A percentile compares a stretch with the other conserved stretches of the same genome.
phyloP scores from a whole-genome alignment of 2,113 vertebrate species.

The Vidua chalybeata region DNA sequence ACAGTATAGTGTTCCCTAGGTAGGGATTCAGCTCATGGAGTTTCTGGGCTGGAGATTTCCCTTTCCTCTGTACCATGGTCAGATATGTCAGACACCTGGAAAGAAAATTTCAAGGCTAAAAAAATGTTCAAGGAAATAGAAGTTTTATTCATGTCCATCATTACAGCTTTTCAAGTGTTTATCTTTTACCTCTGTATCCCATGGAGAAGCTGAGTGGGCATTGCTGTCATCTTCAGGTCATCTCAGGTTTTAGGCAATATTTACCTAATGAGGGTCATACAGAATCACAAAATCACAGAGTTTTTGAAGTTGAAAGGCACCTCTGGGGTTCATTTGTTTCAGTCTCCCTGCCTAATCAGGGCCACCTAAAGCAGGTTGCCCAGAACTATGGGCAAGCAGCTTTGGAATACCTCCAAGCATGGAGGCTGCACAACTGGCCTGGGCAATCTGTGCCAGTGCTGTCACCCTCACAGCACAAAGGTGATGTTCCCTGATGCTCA shows the following conservation, averaged over 20 bases:
- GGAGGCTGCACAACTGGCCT: not conserved
- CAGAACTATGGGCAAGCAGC: no score
- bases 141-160: not conserved
- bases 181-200: not conserved
- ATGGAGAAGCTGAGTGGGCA: not conserved
- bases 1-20: not conserved
- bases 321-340: not conserved
- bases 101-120: not conserved
- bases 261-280: not conserved
- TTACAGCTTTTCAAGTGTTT: not conserved
- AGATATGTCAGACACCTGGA: not conserved
- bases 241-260: not conserved
- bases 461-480: not conserved
- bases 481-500: not conserved
- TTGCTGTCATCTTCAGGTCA: not conserved
- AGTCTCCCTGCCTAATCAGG: not conserved
- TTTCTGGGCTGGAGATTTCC: not conserved
- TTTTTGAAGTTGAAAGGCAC: accelerated
- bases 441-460: not conserved
- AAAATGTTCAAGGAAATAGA: not conserved
- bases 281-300: not conserved
- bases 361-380: not conserved
- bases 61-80: not conserved
- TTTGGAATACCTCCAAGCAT: not conserved
- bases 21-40: not conserved